phyloP scores from a whole-genome alignment of 2,888 invertebrate species.

The Nebria brevicollis region DNA sequence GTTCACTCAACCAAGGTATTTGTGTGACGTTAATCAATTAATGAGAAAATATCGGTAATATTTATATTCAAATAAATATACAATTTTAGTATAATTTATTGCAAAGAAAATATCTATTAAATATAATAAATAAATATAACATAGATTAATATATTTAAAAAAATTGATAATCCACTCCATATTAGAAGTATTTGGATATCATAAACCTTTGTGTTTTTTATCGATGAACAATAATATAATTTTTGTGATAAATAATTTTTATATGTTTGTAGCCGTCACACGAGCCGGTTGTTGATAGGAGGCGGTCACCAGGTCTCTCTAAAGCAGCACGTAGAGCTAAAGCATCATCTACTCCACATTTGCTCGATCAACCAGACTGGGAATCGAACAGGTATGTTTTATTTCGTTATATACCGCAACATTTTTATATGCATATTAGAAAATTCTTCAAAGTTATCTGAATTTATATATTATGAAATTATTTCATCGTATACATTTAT shows the following conservation, averaged over 20 bases:
- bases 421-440: background rate
- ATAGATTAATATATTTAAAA: background rate
- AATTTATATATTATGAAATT: background rate
- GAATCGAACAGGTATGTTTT: conserved; percentile 54
- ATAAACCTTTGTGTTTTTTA: background rate
- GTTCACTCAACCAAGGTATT: background rate
- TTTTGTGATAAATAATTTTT: background rate
- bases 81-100: background rate
- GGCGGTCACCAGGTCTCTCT: conserved; percentile 33
- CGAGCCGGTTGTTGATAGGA: conserved; percentile 38
- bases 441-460: background rate
- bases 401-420: background rate
- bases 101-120: too few species aligned
- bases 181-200: background rate
- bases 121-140: too few species aligned
- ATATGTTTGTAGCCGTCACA: conserved; percentile 40
- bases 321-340: conserved; percentile 56
- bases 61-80: background rate
- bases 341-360: conserved; percentile 60
- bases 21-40: background rate
- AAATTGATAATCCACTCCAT: background rate
- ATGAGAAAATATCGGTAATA: background rate
- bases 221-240: background rate
- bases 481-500: too few species aligned
- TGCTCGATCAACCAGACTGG: conserved; percentile 57